A percentile compares a stretch with the other conserved stretches of the same genome.
phyloP scores from a whole-genome alignment of 2,797 vertebrate genomes.

The Stomatorhinus walkeri region DNA sequence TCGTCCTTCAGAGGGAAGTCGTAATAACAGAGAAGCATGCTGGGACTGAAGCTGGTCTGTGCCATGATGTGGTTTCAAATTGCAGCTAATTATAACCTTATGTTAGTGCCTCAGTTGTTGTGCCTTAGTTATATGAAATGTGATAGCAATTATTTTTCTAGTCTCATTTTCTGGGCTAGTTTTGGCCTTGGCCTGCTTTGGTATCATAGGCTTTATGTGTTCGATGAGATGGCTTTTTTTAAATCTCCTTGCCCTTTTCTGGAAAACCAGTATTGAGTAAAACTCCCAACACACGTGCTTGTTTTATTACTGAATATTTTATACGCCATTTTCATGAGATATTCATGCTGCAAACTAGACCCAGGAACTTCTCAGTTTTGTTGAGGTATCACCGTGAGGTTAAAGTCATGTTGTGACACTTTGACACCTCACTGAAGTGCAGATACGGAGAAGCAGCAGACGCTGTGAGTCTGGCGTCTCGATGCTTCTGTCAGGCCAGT shows the following conservation, averaged over 20 bases:
- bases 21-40: constrained; percentile 38
- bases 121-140: not conserved
- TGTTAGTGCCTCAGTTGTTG: not conserved
- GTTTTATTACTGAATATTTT: not conserved
- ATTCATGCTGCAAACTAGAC: not conserved
- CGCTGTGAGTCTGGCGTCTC: not conserved
- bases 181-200: not conserved
- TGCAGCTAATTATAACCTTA: constrained; percentile 3
- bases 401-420: not conserved
- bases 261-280: not conserved
- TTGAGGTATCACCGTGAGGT: not conserved
- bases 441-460: not conserved
- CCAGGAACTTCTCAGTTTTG: not conserved
- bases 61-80: not conserved
- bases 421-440: not conserved
- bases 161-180: not conserved
- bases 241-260: not conserved
- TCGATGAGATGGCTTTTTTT: not conserved
- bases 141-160: not conserved
- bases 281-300: not conserved
- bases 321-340: not conserved
- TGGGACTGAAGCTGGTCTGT: constrained; percentile 23
- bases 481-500: not conserved
- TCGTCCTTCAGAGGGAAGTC: constrained; percentile 37
- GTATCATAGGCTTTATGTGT: not conserved